These are phyloP conservation scores for Pristionchus maxplancki DNA, from an alignment of 2,888 invertebrate genomes.

Conservation along the genomic window DNA sequence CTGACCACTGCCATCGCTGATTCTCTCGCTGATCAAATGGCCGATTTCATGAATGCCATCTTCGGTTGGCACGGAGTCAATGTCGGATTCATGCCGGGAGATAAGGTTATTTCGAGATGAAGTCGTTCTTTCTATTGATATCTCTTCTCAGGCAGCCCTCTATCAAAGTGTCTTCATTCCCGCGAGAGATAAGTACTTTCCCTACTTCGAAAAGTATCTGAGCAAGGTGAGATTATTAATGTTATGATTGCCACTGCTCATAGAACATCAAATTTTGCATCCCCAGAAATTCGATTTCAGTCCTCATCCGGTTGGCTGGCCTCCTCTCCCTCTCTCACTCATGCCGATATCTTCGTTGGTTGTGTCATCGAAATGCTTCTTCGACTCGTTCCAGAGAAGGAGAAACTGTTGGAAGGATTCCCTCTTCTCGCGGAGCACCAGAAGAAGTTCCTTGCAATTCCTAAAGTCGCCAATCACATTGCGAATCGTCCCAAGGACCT, in stretches of 20 bases:
- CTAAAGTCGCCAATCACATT: neutral
- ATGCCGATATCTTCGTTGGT: conserved; percentile 31
- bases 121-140: too few species aligned
- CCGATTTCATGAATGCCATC: conserved; percentile 14
- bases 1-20: neutral
- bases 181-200: conserved; percentile 12
- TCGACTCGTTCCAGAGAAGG: neutral
- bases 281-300: neutral
- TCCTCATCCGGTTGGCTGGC: neutral
- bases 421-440: neutral
- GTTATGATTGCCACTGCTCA: too few species aligned
- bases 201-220: neutral
- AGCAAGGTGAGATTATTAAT: neutral
- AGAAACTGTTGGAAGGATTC: neutral
- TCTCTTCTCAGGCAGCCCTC: neutral
- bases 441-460: neutral
- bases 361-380: conserved; percentile 21
- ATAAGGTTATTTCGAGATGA: neutral
- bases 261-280: neutral
- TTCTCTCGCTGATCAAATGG: conserved; percentile 19
- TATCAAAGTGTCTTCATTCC: neutral
- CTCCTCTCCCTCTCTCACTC: conserved; percentile 22
- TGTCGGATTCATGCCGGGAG: neutral
- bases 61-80: neutral
- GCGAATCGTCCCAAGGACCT: conserved; percentile 8